Conservation (phyloP, 2,888 invertebrate genomes). For the Incurvaria masculella region DNA sequence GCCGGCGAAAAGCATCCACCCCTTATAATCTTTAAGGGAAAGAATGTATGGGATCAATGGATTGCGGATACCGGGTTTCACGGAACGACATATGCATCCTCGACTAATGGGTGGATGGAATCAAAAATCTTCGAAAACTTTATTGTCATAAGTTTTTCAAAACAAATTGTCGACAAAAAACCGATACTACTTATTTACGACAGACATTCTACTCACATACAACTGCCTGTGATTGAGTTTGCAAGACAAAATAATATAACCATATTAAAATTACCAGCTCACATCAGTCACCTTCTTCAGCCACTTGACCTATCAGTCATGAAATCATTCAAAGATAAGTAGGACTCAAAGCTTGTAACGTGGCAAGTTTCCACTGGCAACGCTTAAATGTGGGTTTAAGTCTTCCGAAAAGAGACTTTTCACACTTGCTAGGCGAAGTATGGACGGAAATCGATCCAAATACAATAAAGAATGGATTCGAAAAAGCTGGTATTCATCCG, state of each 20-base stretch:
- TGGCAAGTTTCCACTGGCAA: no score
- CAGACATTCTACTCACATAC: slow-evolving; percentile 15
- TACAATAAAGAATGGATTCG: slow-evolving; percentile 6
- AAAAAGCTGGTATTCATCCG: slow-evolving; percentile 6
- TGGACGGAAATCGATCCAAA: slow-evolving; percentile 5
- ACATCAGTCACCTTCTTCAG: slow-evolving; percentile 19
- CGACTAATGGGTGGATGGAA: slow-evolving; percentile 25
- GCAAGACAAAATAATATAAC: slow-evolving; percentile 16
- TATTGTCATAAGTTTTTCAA: slow-evolving; percentile 17
- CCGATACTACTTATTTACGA: slow-evolving; percentile 15
- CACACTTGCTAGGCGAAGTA: no score
- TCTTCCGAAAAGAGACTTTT: no score
- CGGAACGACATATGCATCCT: slow-evolving; percentile 20
- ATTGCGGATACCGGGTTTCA: slow-evolving; percentile 20
- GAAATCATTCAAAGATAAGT: slow-evolving; percentile 16
- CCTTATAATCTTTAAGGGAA: slow-evolving; percentile 25
- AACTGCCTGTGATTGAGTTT: slow-evolving; percentile 14
- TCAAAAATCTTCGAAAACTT: slow-evolving; percentile 20
- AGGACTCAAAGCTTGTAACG: slow-evolving; percentile 14
- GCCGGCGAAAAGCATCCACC: slow-evolving; percentile 23
- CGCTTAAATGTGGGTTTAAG: slow-evolving; percentile 9
- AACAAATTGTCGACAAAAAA: slow-evolving; percentile 10
- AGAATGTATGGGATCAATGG: slow-evolving; percentile 27
- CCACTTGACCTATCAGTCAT: slow-evolving; percentile 21
- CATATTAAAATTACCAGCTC: slow-evolving; percentile 19